Percentiles rank a stretch among this genome's conserved stretches.
phyloP scores from a whole-genome alignment of 2,113 vertebrate genomes.

The Anoplopoma fimbria region DNA sequence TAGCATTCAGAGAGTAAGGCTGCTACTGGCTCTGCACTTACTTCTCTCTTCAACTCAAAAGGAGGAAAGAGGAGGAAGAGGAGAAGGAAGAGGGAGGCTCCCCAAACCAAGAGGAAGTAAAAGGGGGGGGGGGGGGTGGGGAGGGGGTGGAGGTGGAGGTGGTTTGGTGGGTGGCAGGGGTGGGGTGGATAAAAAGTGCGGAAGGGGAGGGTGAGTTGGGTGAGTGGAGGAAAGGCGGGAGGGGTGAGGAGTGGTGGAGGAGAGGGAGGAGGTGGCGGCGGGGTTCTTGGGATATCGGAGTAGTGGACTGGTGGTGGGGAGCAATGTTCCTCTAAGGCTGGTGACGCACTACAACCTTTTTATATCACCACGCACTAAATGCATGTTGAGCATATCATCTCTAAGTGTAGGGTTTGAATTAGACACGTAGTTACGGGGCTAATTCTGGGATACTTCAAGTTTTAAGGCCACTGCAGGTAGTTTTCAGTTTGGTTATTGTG shows the following conservation, averaged over 20 bases:
- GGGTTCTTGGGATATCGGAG: slow-evolving; percentile 23
- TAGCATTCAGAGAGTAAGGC: slow-evolving; percentile 85
- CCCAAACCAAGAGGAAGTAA: slow-evolving; percentile 72
- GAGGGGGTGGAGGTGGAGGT: slow-evolving; percentile 62
- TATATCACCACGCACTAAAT: neutral
- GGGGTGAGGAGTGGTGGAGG: slow-evolving; percentile 24
- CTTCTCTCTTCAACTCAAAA: slow-evolving; percentile 84
- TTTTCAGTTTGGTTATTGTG: neutral
- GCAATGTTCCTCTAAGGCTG: slow-evolving; percentile 65
- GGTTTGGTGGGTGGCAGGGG: slow-evolving; percentile 48
- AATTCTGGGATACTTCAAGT: neutral
- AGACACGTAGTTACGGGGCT: neutral
- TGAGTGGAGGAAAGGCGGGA: slow-evolving; percentile 64
- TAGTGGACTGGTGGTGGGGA: slow-evolving; percentile 41
- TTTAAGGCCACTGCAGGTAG: neutral
- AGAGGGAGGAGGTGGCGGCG: slow-evolving; percentile 30
- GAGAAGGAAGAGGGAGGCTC: slow-evolving; percentile 71
- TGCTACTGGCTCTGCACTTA: slow-evolving; percentile 85
- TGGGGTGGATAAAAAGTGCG: slow-evolving; percentile 68
- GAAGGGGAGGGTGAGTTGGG: slow-evolving; percentile 57
- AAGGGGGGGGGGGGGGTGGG: slow-evolving; percentile 49
- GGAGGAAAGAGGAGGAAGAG: slow-evolving; percentile 75
- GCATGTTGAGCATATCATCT: neutral
- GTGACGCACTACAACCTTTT: slow-evolving; percentile 44
- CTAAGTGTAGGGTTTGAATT: neutral